Evolutionary conservation across 2,797 vertebrate genomes (phyloP), one percentile per base, ranked within the genome.

Genomic region (Notolabrus celidotus): DNA sequence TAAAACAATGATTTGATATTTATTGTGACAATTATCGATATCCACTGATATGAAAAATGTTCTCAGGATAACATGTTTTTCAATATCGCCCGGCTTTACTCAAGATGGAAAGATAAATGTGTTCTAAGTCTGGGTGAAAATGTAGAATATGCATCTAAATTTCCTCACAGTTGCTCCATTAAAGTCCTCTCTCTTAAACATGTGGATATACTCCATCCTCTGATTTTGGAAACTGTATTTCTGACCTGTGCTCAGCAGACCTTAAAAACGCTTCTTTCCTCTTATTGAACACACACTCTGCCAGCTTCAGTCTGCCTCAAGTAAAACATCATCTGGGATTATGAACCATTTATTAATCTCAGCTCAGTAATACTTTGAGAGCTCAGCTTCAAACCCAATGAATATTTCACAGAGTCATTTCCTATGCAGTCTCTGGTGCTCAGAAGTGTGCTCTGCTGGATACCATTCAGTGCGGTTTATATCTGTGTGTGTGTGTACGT

Each of bases 341-440:
- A 90, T 77, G 79, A 88, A 79, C 70, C 87, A 83, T 92, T 92
- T 91, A 90, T 90, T 91, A 84, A 84, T 88, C 84, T 84, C 82
- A 76, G 83, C 83, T 86, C 84, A 74, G 85, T 84, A 87, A 89
- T 76, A 73, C 82, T 85, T 73, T 42, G 74, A 90, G 77, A 88
- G 86, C 79, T 74, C 67, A 50, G 60, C 87, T 79, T 76, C 77
- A 82, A 92, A 89, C 86, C 78, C 89, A 89, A 91, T 91, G 87
- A 90, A 91, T 90, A 92, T 91, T 90, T 92, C 87, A 90, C 88
- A 89, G 81, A 88, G 86, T 83, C 82, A 90, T 89, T 90, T 89
- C 78, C 79, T 83, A 77, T 84, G 85, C 83, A 89, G 84, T 88
- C 85, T 87, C 82, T 80, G 78, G 16, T 79, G 71, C 79, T 84